Evolutionary conservation across 2,888 invertebrate genomes (phyloP), one percentile per base, ranked within the genome.

Genomic region (Aelia acuminata): DNA sequence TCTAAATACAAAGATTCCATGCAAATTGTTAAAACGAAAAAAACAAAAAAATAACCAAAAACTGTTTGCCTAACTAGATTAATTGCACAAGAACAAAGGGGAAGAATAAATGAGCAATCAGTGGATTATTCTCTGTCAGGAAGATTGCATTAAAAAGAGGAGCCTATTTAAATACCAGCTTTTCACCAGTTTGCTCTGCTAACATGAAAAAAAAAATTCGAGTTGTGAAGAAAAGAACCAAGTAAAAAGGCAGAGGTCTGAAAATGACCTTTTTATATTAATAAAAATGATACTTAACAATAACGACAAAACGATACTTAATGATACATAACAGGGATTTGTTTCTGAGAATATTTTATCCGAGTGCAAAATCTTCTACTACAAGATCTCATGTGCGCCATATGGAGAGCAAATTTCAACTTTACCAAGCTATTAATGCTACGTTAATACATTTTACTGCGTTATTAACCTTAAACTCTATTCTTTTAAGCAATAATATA

Each of bases 11-110:
- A 80, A 80, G 39, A 70, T 26, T 70, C 35, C 63, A 70, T 20
- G 18, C 35, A 70, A 70, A 70, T 70, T 70, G 63, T 4, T 70
- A 70, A 70, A 35, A 70, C 35, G n/a, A 43, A 80, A 75, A 18
- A 80, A 63, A 63, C 26, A 70, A 35, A 43, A n/a, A n/a, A n/a
- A n/a, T n/a, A n/a, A n/a, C n/a, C n/a, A n/a, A n/a, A n/a, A n/a
- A n/a, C 22, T 5, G 43, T 43, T 80, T 80, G 8, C 22, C 80
- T 80, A 43, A 43, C 39, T 22, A n/a, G 43, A n/a, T n/a, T 35
- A 43, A 80, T 43, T 80, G 22, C 43, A 47, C 43, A 39, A 80
- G 39, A 22, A 43, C n/a, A 80, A 80, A 80, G 43, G 13, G n/a
- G 22, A 39, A 39, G 43, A n/a, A 80, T 43, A 11, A 80, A 80